Percentiles rank a stretch among this genome's conserved stretches.
Evolutionary conservation across 2,797 vertebrate genomes (phyloP).

Genomic region (Sebastes iracundus): DNA sequence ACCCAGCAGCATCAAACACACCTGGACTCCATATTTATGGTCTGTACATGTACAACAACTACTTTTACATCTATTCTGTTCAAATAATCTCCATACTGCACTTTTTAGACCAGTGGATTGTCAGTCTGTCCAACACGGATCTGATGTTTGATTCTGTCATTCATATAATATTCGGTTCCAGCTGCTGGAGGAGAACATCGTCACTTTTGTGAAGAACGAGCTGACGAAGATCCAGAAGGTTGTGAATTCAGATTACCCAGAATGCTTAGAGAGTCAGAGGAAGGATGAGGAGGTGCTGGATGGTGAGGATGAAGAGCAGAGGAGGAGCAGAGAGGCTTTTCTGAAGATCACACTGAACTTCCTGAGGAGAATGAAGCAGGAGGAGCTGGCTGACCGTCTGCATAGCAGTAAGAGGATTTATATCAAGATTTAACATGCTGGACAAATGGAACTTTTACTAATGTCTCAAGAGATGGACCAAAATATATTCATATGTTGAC

Average conservation of each 20-base stretch:
- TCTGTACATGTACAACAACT: background rate
- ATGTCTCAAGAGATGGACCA: too few relatives aligned
- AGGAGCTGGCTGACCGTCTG: background rate
- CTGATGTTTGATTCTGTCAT: background rate
- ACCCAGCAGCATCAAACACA: background rate
- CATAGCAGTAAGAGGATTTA: background rate
- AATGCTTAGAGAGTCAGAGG: background rate
- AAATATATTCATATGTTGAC: too few relatives aligned
- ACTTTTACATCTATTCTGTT: too few relatives aligned
- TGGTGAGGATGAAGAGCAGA: background rate
- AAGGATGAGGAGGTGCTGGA: background rate
- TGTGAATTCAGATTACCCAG: background rate
- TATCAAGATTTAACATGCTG: too few relatives aligned
- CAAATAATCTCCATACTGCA: too few relatives aligned
- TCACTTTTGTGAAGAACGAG: background rate
- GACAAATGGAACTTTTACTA: too few relatives aligned
- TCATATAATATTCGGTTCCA: background rate
- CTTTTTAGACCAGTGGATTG: background rate
- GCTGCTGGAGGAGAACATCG: background rate
- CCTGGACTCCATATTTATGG: background rate
- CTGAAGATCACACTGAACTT: too few relatives aligned
- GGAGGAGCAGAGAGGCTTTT: background rate
- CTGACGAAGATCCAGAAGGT: background rate
- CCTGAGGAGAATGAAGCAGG: too few relatives aligned
- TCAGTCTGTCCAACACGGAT: background rate